phyloP scores from a whole-genome alignment of 2,888 invertebrate genomes.

The Conistra vaccinii region DNA sequence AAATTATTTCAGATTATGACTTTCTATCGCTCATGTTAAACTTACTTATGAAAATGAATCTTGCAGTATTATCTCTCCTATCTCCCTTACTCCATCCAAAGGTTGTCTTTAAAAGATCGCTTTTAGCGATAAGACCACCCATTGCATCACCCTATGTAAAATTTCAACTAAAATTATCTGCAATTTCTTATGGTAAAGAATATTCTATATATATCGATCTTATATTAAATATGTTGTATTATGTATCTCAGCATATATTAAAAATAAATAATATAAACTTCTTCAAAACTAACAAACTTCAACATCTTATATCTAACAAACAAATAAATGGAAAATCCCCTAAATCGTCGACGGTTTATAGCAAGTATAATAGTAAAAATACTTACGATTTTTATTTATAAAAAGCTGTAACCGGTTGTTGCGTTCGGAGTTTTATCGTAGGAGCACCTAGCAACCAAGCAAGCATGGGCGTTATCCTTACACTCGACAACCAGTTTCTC shows the following conservation, averaged over 20 bases:
- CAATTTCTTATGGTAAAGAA: too few relatives aligned
- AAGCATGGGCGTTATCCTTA: slow-evolving; percentile 40
- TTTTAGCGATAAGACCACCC: too few relatives aligned
- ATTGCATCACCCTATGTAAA: too few relatives aligned
- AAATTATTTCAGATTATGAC: neutral
- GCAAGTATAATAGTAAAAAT: slow-evolving; percentile 54
- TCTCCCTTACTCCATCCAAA: too few relatives aligned
- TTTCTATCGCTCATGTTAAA: neutral
- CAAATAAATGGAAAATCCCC: slow-evolving; percentile 46
- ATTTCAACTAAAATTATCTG: too few relatives aligned
- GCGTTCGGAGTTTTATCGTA: slow-evolving; percentile 45
- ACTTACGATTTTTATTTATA: slow-evolving; percentile 52
- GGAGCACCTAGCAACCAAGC: slow-evolving; percentile 54
- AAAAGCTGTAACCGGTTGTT: slow-evolving; percentile 57
- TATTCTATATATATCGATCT: too few relatives aligned
- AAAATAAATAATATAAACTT: neutral
- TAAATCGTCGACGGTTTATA: slow-evolving; percentile 24
- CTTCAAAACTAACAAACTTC: slow-evolving; percentile 1
- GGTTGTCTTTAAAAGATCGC: too few relatives aligned
- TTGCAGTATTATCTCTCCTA: too few relatives aligned
- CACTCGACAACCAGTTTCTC: slow-evolving; percentile 47
- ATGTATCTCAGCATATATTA: neutral
- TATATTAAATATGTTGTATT: neutral
- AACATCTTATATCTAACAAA: slow-evolving; percentile 16
- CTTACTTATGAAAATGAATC: neutral